A percentile compares a stretch with the other conserved stretches of the same genome.
These are phyloP conservation scores for Polypterus bichir DNA, from an alignment of 2,113 vertebrate genomes.

Conservation along the genomic window DNA sequence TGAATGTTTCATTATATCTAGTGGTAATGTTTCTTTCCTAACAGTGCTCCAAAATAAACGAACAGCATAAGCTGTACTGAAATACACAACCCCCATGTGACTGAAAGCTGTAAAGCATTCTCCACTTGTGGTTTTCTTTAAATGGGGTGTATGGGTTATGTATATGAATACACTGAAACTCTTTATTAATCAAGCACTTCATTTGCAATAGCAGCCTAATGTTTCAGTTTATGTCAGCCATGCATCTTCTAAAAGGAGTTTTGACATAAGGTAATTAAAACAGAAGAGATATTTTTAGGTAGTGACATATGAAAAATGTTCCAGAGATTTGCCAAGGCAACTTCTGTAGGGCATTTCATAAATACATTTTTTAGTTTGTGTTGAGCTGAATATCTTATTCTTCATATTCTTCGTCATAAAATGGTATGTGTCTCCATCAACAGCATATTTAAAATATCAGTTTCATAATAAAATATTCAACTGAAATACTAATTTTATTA, in stretches of 20 bases:
- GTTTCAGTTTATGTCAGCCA: slow-evolving; percentile 71
- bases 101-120: slow-evolving; percentile 88
- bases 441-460: too few relatives aligned
- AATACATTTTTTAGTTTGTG: not conserved
- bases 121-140: slow-evolving; percentile 84
- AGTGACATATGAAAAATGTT: slow-evolving; percentile 66
- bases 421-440: too few relatives aligned
- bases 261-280: slow-evolving; percentile 56
- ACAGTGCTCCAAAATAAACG: slow-evolving; percentile 90
- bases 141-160: slow-evolving; percentile 87
- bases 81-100: slow-evolving; percentile 93
- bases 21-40: slow-evolving; percentile 82
- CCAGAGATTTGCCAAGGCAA: slow-evolving; percentile 38
- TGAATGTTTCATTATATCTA: slow-evolving; percentile 93
- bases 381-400: not conserved
- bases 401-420: too few relatives aligned
- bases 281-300: slow-evolving; percentile 75
- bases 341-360: not conserved
- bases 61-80: slow-evolving; percentile 73
- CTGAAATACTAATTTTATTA: too few relatives aligned
- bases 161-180: slow-evolving; percentile 85
- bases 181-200: slow-evolving; percentile 83
- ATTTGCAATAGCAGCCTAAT: slow-evolving; percentile 61
- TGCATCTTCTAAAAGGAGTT: slow-evolving; percentile 56
- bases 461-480: too few relatives aligned